phyloP scores from a whole-genome alignment of 2,888 invertebrate species.

The Sycophila texana region DNA sequence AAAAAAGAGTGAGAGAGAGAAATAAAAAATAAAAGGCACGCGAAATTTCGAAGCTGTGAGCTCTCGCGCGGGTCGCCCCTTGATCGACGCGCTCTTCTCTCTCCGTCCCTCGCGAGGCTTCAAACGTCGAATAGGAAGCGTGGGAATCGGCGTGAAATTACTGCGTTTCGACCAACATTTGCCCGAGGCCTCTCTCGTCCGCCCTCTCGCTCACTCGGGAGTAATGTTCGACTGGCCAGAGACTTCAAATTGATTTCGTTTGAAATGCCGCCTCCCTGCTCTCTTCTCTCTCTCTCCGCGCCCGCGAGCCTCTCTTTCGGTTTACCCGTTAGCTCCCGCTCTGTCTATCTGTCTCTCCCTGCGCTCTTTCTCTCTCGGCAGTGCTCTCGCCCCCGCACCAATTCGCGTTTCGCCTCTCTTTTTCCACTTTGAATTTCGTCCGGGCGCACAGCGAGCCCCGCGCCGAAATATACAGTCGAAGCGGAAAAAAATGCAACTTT shows the following conservation, averaged over 20 bases:
- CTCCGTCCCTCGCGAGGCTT: slow-evolving; percentile 59
- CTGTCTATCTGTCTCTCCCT: slow-evolving; percentile 35
- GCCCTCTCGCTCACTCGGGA: slow-evolving; percentile 59
- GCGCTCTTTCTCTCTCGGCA: slow-evolving; percentile 7
- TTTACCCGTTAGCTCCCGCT: slow-evolving; percentile 39
- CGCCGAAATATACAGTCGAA: slow-evolving; percentile 57
- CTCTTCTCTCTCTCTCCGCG: not conserved
- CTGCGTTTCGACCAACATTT: slow-evolving; percentile 74
- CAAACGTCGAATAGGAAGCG: slow-evolving; percentile 70
- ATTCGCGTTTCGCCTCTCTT: slow-evolving; percentile 59
- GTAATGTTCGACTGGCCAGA: slow-evolving; percentile 73
- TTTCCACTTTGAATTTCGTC: slow-evolving; percentile 57
- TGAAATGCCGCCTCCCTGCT: slow-evolving; percentile 67
- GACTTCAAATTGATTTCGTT: slow-evolving; percentile 75
- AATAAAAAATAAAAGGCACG: slow-evolving; percentile 13
- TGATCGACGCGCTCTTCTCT: slow-evolving; percentile 38
- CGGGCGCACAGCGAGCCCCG: slow-evolving; percentile 56
- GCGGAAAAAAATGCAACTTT: slow-evolving; percentile 54
- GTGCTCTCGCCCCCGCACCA: slow-evolving; percentile 42
- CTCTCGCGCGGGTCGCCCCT: not conserved
- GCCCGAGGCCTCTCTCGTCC: slow-evolving; percentile 63
- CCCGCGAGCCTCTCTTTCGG: slow-evolving; percentile 25
- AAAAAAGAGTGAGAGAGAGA: too few relatives aligned
- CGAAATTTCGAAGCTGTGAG: slow-evolving; percentile 13
- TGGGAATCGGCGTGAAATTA: slow-evolving; percentile 71